Base-by-base conservation (phyloP, 1,140 invertebrate species). In the Reticulitermes speratus region DNA sequence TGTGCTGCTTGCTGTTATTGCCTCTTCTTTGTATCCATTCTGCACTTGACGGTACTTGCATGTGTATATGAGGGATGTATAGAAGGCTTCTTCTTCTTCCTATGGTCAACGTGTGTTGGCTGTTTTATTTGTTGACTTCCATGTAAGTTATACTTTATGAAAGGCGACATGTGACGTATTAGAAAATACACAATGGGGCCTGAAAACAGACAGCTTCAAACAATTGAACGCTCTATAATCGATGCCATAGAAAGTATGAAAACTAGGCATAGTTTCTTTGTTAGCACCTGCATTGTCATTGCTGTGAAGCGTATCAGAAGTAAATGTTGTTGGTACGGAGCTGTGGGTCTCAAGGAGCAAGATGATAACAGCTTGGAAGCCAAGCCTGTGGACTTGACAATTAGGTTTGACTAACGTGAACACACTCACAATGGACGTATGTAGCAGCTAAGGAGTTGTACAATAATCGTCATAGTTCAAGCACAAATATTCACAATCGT, bases 81-180 rank as follows among this genome's bases (percentile, higher is more conserved):
- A 65, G 21, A 65, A 21, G 65, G 7, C 9, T 2, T 75, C 1
- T n/a, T 75, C 65, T 75, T 75, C 65, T 8, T n/a, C n/a, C n/a
- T 75, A 75, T 1, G n/a, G 65, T 9, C 65, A n/a, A 3, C 65
- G 25, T 75, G n/a, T 75, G n/a, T 75, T 75, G 25, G 65, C 65
- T 75, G 14, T 30, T 75, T 75, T 25, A 75, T 75, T 75, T 75
- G n/a, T 75, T 75, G 65, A 30, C 65, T 75, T 75, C 25, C 65
- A 75, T 75, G 65, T 75, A 75, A 75, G n/a, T 75, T 75, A 75
- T 75, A 30, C 65, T 75, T 75, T 75, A 30, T 75, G 65, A 75
- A 75, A 75, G 65, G n/a, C n/a, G 65, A 75, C n/a, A 11, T 30
- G 7, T 30, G 65, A 75, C 65, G 3, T 30, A 30, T 75, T 75